Percentiles rank a stretch among this genome's conserved stretches.
phyloP scores from a whole-genome alignment of 2,113 vertebrate genomes.

The Gadus chalcogrammus region DNA sequence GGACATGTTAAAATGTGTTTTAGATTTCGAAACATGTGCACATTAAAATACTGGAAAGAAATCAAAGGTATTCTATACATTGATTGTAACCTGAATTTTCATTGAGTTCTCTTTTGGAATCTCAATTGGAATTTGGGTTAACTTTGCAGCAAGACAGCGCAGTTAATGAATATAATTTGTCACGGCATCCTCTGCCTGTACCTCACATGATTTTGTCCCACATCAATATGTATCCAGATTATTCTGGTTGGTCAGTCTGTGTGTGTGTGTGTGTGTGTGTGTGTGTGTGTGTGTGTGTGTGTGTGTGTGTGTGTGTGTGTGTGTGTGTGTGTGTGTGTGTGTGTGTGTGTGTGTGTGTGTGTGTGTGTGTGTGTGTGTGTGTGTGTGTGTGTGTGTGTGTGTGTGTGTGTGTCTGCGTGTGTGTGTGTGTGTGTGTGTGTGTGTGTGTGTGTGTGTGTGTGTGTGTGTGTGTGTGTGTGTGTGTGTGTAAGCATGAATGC shows the following conservation, averaged over 20 bases:
- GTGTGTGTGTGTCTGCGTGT: background rate
- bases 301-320: conserved; percentile 16
- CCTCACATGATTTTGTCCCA: too few species aligned
- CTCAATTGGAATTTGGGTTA: background rate
- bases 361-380: conserved; percentile 6
- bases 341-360: background rate
- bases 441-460: conserved; percentile 19
- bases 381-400: conserved; percentile 2
- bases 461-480: conserved; percentile 4
- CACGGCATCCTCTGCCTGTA: too few species aligned
- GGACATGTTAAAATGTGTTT: too few species aligned
- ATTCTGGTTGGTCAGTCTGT: background rate
- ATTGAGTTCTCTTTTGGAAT: too few species aligned
- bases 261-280: background rate
- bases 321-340: conserved; percentile 7
- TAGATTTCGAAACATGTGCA: too few species aligned
- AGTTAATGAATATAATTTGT: too few species aligned
- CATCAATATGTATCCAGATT: too few species aligned
- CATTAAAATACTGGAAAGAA: too few species aligned
- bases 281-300: conserved; percentile 9
- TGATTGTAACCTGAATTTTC: too few species aligned
- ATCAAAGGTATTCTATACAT: too few species aligned
- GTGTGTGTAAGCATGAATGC: background rate
- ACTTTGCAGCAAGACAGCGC: background rate
- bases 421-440: conserved; percentile 6